Conservation (phyloP, 2,888 invertebrate species). For the Agonopterix arenella region DNA sequence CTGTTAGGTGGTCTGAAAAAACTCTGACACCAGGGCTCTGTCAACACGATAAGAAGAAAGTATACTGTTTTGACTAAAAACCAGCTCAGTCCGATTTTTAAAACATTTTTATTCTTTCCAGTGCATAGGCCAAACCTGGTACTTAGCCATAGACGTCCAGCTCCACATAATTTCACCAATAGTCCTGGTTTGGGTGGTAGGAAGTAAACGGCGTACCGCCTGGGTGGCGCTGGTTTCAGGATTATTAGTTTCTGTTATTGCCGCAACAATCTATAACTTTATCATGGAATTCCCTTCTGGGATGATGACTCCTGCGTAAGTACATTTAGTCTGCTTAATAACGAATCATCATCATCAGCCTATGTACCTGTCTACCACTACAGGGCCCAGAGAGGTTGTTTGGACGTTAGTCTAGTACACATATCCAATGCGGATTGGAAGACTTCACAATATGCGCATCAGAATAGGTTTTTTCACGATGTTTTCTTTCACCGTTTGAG, state of each 20-base stretch:
- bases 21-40: no score
- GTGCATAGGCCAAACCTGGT: conserved; percentile 35
- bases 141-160: conserved; percentile 36
- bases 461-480: no score
- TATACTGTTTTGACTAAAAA: no score
- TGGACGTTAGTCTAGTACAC: no score
- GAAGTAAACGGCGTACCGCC: conserved; percentile 20
- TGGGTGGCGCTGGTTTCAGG: conserved; percentile 23
- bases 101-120: conserved; percentile 13
- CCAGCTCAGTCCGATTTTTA: neutral
- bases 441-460: no score
- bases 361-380: no score
- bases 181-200: conserved; percentile 27
- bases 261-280: conserved; percentile 19
- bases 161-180: conserved; percentile 30
- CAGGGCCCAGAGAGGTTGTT: no score
- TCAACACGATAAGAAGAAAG: no score
- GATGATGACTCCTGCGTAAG: conserved; percentile 11
- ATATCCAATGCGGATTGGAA: no score
- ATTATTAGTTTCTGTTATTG: conserved; percentile 17
- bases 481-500: no score
- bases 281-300: conserved; percentile 13
- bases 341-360: no score
- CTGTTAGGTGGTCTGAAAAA: no score
- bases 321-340: conserved; percentile 7